Evolutionary conservation across 2,888 invertebrate species (phyloP), one percentile per base, ranked within the genome.

Genomic region (Carpatolechia fugitivella): DNA sequence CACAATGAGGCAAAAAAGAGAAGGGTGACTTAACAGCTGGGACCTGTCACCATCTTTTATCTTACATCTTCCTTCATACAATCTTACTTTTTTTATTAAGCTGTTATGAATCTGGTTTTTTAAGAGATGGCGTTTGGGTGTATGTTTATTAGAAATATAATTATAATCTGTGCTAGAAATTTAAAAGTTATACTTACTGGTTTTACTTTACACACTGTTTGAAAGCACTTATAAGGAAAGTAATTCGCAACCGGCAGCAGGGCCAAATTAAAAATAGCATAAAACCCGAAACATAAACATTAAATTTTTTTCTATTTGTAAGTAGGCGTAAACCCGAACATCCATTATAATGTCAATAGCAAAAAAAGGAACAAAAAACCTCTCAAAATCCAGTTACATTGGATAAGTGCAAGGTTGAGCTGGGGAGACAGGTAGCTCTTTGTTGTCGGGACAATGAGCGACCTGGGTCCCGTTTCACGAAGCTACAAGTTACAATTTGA

Each of bases 401-500:
- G 13, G 69, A 71, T 71, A 73, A 71, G 71, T 71, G 75, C 62
- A 68, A 58, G 64, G 64, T 60, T 68, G 58, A 20, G 11, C 7
- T 7, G 35, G 54, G 65, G 60, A 69, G 78, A 81, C 82, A 84
- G 83, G 82, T 82, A 82, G 75, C 70, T 62, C 75, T 75, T 82
- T 78, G 79, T 78, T 71, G 63, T 11, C 60, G 65, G 65, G 71
- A 78, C 79, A 80, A 80, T 78, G 66, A 59, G 64, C 70, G 69
- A 69, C 56, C 59, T n/a, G n/a, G n/a, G n/a, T n/a, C n/a, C n/a
- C n/a, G n/a, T n/a, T n/a, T n/a, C n/a, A n/a, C n/a, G n/a, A n/a
- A n/a, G n/a, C n/a, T n/a, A n/a, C n/a, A n/a, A n/a, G n/a, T n/a
- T n/a, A n/a, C n/a, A n/a, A n/a, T n/a, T n/a, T n/a, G n/a, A n/a